Percentiles rank a stretch among this genome's conserved stretches.
Evolutionary conservation across 2,888 invertebrate species (phyloP).

Genomic region (Xestia ashworthii): DNA sequence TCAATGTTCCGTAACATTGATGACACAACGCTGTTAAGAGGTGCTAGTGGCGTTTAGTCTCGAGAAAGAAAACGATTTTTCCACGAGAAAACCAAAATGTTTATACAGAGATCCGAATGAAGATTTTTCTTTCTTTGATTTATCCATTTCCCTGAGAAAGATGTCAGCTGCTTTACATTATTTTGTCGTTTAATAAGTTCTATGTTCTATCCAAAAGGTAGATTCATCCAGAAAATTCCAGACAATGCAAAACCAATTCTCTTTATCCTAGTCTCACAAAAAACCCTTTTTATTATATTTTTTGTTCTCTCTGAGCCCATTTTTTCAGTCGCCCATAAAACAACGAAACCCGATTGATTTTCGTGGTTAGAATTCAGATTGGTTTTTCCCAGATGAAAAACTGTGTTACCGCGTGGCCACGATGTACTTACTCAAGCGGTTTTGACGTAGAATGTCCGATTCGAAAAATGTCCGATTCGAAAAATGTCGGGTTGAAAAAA

Average conservation of each 20-base stretch:
- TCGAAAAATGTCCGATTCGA: not conserved
- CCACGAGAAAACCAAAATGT: not conserved
- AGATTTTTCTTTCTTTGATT: not conserved
- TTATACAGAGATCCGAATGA: not conserved
- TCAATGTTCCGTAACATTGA: not conserved
- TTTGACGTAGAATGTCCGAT: not conserved
- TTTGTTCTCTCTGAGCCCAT: conserved; percentile 20
- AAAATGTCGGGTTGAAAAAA: not conserved
- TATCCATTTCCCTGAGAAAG: not conserved
- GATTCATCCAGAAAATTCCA: conserved; percentile 4
- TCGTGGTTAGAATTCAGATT: conserved; percentile 59
- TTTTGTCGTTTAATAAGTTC: not conserved
- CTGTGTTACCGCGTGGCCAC: conserved; percentile 8
- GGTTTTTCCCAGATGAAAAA: conserved; percentile 55
- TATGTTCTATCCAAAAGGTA: not conserved
- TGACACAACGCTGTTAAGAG: not conserved
- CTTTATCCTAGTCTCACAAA: conserved; percentile 9
- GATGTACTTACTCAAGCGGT: not conserved
- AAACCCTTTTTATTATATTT: conserved; percentile 28
- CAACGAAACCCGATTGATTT: conserved; percentile 51
- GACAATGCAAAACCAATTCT: conserved; percentile 21
- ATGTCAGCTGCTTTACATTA: not conserved
- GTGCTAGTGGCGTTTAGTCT: not conserved
- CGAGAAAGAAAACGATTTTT: not conserved
- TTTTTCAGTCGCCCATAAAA: conserved; percentile 49